Evolutionary conservation across 1,140 invertebrate genomes (phyloP).

Genomic region (Archivesica marissinica): DNA sequence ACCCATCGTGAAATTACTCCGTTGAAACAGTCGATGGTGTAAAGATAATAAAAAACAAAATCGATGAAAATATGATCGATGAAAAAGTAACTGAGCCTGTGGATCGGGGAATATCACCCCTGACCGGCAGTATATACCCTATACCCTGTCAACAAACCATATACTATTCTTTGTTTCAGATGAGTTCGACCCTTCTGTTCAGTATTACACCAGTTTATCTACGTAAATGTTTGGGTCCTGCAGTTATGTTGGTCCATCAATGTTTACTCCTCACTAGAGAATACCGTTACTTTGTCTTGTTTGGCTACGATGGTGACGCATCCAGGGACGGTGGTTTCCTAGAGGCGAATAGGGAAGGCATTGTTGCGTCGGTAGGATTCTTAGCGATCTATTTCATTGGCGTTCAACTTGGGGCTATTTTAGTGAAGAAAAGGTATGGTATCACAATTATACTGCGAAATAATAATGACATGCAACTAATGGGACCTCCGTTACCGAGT

Average conservation of each 20-base stretch:
- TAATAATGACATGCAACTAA: too few relatives aligned
- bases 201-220: slow-evolving; percentile 72
- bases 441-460: too few relatives aligned
- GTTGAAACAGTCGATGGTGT: too few relatives aligned
- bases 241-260: slow-evolving; percentile 88
- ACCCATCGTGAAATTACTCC: too few relatives aligned
- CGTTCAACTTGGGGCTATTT: slow-evolving; percentile 87
- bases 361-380: slow-evolving; percentile 92
- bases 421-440: slow-evolving; percentile 64
- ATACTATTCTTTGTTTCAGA: slow-evolving; percentile 63
- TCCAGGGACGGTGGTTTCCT: slow-evolving; percentile 87
- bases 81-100: too few relatives aligned
- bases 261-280: slow-evolving; percentile 86
- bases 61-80: too few relatives aligned
- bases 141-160: not conserved
- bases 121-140: too few relatives aligned
- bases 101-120: too few relatives aligned
- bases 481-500: too few relatives aligned
- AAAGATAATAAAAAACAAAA: too few relatives aligned
- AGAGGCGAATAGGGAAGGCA: slow-evolving; percentile 93
- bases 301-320: slow-evolving; percentile 76
- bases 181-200: slow-evolving; percentile 87
- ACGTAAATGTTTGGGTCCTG: slow-evolving; percentile 81
- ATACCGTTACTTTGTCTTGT: slow-evolving; percentile 89
- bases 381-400: slow-evolving; percentile 91